These are phyloP conservation scores for Macquaria australasica DNA, from an alignment of 2,113 vertebrate species.

Conservation along the genomic window DNA sequence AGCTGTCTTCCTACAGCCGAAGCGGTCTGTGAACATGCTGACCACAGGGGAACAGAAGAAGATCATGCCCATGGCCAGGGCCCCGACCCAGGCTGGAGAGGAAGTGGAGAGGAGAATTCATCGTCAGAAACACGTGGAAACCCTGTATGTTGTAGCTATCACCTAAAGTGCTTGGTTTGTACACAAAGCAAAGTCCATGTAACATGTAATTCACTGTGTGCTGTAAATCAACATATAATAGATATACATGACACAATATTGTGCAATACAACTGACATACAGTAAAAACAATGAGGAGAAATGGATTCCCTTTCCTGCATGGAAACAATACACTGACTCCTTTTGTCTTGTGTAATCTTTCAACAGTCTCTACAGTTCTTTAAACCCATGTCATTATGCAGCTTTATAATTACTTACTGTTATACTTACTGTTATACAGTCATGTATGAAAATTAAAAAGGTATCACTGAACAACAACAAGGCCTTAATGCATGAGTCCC, in stretches of 20 bases:
- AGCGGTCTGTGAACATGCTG: conserved; percentile 98
- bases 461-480: neutral
- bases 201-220: neutral
- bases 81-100: conserved; percentile 94
- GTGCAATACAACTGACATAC: neutral
- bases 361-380: neutral
- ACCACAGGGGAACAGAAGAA: conserved; percentile 99
- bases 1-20: conserved; percentile 95
- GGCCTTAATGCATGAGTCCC: neutral
- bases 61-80: conserved; percentile 98
- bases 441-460: neutral
- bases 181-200: neutral
- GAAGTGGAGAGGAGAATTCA: conserved; percentile 40
- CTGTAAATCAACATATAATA: neutral
- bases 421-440: neutral
- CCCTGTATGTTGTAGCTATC: neutral
- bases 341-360: neutral
- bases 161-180: conserved; percentile 1
- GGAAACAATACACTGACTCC: conserved; percentile 1
- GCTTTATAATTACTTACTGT: neutral
- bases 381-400: neutral
- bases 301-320: neutral
- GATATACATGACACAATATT: neutral
- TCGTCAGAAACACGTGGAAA: conserved; percentile 15
- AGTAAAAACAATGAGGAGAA: neutral